Evolutionary conservation across 2,888 invertebrate species (phyloP), one percentile per base, ranked within the genome.

Genomic region (Scaptodrosophila latifasciaeformis): DNA sequence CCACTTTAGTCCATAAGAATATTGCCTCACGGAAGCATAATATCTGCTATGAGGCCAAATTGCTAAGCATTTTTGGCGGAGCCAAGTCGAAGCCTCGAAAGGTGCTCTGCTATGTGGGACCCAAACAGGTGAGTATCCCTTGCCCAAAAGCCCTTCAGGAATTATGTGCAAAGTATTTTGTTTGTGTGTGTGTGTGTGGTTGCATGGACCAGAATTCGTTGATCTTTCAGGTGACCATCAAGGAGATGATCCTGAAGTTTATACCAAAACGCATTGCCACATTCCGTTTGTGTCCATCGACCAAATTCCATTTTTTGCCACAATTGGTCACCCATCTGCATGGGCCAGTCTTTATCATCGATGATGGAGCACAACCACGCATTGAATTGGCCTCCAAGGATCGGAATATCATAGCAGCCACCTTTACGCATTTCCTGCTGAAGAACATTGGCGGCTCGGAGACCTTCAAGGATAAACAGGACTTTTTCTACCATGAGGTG

Each of bases 381-480:
- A 90, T 97, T 61, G 92, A 93, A 85, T 88, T 97, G 71, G 91
- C 92, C 54, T 93, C 95, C 2, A 91, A 92, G 63, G 95, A 96
- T 85, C 89, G 96, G 2, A 96, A 96, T 85, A 93, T 96, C 45
- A 93, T 97, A 67, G 96, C 96, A 2, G 96, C 97, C 56, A 95
- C 96, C 17, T 97, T 96, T 87, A 94, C 96, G 1, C 92, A 95
- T 83, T 95, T 96, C 84, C 89, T 97, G 64, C 88, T 96, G 24
- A 95, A 95, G 87, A 96, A 96, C 88, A 96, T 96, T 85, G 97
- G 96, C 46, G 97, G 97, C 2, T 96, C 96, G 40, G 97, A 97
- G 87, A 94, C 96, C 9, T 97, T 97, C 84, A 95, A 96, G 88
- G 91, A 91, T 83, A 92, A 92, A 76, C 91, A 91, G 74, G 92